Percentiles rank a stretch among this genome's conserved stretches.
phyloP scores from a whole-genome alignment of 1,140 invertebrate genomes.

The Hylaeus anthracinus region DNA sequence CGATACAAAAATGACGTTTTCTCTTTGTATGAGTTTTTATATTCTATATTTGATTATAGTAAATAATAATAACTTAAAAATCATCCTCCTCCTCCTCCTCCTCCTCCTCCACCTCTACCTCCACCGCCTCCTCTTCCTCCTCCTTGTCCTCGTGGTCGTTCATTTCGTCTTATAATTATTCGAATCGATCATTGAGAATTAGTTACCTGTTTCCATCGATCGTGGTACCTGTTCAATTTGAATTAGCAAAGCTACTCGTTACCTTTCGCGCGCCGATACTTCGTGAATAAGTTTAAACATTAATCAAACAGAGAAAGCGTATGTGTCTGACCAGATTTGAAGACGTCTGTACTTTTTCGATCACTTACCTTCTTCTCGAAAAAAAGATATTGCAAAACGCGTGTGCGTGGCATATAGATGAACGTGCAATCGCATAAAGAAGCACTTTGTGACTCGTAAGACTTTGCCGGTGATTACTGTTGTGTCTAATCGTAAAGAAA shows the following conservation, averaged over 20 bases:
- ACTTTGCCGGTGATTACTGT: constrained; percentile 39
- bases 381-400: constrained; percentile 51
- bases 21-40: not conserved
- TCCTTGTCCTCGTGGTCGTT: too few relatives aligned
- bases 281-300: constrained; percentile 62
- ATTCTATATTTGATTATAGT: not conserved
- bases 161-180: constrained; percentile 11
- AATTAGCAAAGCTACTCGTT: constrained; percentile 43
- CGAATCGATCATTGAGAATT: not conserved
- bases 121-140: too few relatives aligned
- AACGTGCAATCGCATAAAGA: constrained; percentile 55
- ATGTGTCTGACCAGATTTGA: constrained; percentile 70
- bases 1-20: not conserved
- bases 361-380: constrained; percentile 48
- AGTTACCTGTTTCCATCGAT: constrained; percentile 26
- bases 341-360: constrained; percentile 5
- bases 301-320: constrained; percentile 62
- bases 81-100: not conserved
- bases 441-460: constrained; percentile 42
- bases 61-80: not conserved
- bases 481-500: constrained; percentile 43
- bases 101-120: not conserved
- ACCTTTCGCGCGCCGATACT: constrained; percentile 67
- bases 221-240: constrained; percentile 17
- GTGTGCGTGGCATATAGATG: constrained; percentile 42